A percentile compares a stretch with the other conserved stretches of the same genome.
Conservation (phyloP, 2,113 vertebrate genomes). For the Rhegmatorhina hoffmannsi region DNA sequence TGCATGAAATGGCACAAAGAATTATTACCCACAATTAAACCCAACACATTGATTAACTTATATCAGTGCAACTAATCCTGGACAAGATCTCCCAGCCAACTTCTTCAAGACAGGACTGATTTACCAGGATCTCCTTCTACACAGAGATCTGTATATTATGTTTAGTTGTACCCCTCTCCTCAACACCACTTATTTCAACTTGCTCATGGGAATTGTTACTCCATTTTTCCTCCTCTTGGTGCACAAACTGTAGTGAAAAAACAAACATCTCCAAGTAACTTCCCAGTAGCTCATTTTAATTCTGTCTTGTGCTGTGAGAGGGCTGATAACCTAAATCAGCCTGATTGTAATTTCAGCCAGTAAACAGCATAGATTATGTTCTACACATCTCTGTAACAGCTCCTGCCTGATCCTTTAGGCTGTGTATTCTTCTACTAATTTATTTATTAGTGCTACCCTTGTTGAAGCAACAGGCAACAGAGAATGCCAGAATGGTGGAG, state of each 20-base stretch:
- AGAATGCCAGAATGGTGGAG: not conserved
- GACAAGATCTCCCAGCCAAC: not conserved
- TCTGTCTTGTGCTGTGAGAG: not conserved
- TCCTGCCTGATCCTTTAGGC: not conserved
- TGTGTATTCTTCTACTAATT: conserved; percentile 11
- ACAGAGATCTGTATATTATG: not conserved
- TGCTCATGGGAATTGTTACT: not conserved
- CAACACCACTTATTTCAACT: not conserved
- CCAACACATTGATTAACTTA: not conserved
- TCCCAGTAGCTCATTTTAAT: not conserved
- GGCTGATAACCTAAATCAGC: conserved; percentile 21
- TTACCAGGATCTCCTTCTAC: not conserved
- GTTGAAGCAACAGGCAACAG: not conserved
- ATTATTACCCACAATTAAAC: not conserved
- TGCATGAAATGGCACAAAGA: not conserved
- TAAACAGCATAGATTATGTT: not conserved
- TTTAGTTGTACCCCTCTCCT: not conserved
- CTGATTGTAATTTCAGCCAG: not conserved
- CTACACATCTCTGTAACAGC: not conserved
- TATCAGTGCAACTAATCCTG: not conserved
- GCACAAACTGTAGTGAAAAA: not conserved
- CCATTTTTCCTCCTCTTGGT: not conserved
- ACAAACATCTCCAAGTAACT: not conserved
- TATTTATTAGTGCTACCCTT: not conserved
- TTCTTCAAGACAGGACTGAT: not conserved